phyloP scores from a whole-genome alignment of 1,140 invertebrate genomes.

The Aleiodes sp. region DNA sequence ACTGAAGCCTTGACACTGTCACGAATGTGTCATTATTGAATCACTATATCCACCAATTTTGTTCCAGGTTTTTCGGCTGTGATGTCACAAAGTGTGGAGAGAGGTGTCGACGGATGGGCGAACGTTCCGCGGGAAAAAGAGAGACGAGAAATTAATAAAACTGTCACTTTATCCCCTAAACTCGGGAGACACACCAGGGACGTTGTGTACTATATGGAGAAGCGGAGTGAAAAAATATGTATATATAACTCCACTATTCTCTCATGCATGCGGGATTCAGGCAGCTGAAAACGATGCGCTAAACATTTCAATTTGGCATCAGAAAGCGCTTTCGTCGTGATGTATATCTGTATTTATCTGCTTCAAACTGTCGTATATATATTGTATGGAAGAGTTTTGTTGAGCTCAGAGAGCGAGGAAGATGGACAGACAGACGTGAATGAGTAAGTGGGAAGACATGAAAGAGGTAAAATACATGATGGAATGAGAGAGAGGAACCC shows the following conservation, averaged over 20 bases:
- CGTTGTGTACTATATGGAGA: slow-evolving; percentile 13
- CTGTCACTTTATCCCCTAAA: slow-evolving; percentile 71
- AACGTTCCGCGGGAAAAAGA: slow-evolving; percentile 54
- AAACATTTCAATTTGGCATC: slow-evolving; percentile 64
- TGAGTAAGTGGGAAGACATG: not conserved
- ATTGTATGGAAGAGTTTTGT: not conserved
- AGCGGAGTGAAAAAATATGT: not conserved
- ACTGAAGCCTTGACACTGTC: slow-evolving; percentile 6
- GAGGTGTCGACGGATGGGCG: slow-evolving; percentile 42
- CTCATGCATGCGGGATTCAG: slow-evolving; percentile 44
- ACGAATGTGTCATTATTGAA: slow-evolving; percentile 6
- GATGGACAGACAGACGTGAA: slow-evolving; percentile 38
- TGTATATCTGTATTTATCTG: slow-evolving; percentile 24
- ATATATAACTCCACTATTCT: not conserved
- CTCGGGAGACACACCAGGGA: slow-evolving; percentile 48
- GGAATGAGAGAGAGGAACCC: slow-evolving; percentile 4
- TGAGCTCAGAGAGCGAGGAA: not conserved
- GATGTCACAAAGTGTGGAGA: slow-evolving; percentile 34
- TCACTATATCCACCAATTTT: not conserved
- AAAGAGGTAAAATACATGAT: slow-evolving; percentile 1
- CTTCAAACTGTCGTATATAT: slow-evolving; percentile 18
- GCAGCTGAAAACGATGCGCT: slow-evolving; percentile 55
- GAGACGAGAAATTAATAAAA: slow-evolving; percentile 78
- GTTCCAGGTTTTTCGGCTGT: slow-evolving; percentile 31
- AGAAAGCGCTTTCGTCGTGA: slow-evolving; percentile 30